These are phyloP conservation scores for Odobenus rosmarus DNA, from an alignment of 2,113 vertebrate genomes.

Conservation along the genomic window DNA sequence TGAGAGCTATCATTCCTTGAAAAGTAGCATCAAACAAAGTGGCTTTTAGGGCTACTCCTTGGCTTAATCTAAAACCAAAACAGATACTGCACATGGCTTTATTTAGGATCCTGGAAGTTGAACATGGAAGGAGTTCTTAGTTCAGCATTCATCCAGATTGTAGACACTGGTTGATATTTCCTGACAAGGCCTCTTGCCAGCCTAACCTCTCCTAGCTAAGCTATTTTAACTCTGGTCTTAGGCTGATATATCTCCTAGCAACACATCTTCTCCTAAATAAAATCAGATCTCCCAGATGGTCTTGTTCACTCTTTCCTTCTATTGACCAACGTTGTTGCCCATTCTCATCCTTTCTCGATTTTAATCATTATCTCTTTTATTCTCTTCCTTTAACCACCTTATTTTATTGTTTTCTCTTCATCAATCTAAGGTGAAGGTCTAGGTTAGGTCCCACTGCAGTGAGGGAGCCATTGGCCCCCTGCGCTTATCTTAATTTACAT, in stretches of 20 bases:
- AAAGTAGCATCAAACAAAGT: constrained; percentile 40
- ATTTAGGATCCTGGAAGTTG: constrained; percentile 55
- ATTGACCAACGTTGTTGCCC: background rate
- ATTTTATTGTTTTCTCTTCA: constrained; percentile 44
- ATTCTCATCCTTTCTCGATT: constrained; percentile 33
- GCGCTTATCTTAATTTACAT: background rate
- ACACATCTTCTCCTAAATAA: constrained; percentile 57
- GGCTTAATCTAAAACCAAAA: constrained; percentile 50
- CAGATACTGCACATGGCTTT: constrained; percentile 51
- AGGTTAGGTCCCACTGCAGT: background rate
- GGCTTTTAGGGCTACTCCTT: constrained; percentile 27
- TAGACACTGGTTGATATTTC: constrained; percentile 65
- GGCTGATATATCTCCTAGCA: constrained; percentile 53
- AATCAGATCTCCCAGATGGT: constrained; percentile 58
- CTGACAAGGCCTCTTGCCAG: constrained; percentile 58
- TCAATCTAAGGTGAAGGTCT: background rate
- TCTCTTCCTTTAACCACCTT: background rate
- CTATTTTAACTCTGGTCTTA: constrained; percentile 64
- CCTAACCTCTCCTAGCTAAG: constrained; percentile 56
- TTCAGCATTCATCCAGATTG: constrained; percentile 58
- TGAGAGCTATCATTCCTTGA: background rate
- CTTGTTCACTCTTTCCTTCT: constrained; percentile 35
- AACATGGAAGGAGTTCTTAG: constrained; percentile 59
- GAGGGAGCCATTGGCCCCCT: background rate
- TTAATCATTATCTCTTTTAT: background rate